A percentile compares a stretch with the other conserved stretches of the same genome.
phyloP scores from a whole-genome alignment of 2,113 vertebrate species.

The Fulica atra region DNA sequence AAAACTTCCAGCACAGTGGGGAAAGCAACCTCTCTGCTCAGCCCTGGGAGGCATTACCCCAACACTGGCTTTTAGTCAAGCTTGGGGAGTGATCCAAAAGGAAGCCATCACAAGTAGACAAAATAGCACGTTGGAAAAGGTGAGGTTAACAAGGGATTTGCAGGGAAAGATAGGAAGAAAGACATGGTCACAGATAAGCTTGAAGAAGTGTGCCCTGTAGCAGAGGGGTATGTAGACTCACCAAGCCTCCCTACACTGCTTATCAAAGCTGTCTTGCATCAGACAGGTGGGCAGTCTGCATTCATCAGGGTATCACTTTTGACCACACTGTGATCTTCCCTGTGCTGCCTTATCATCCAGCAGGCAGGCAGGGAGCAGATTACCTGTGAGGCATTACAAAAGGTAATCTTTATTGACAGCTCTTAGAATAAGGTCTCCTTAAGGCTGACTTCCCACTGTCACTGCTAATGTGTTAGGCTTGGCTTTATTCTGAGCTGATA shows the following conservation, averaged over 20 bases:
- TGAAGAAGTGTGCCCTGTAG: background rate
- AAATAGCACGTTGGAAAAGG: background rate
- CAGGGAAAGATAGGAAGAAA: background rate
- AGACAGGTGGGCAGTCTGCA: background rate
- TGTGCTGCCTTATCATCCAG: background rate
- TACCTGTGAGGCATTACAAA: background rate
- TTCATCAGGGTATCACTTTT: background rate
- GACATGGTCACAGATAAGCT: background rate
- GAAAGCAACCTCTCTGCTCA: background rate
- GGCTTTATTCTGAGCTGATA: background rate
- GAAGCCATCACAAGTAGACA: background rate
- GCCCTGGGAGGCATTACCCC: background rate
- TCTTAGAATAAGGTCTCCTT: background rate
- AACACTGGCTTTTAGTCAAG: accelerated
- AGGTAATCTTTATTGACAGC: background rate
- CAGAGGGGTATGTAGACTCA: background rate
- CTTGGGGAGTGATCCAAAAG: background rate
- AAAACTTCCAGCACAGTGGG: background rate
- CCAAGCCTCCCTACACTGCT: background rate
- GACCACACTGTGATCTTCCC: background rate
- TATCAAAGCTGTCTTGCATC: background rate
- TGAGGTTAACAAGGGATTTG: background rate
- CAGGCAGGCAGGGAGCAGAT: background rate
- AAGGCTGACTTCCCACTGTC: background rate
- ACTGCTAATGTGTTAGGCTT: background rate